Base-by-base conservation (phyloP, 2,113 vertebrate genomes). In the Misgurnus mizolepis region DNA sequence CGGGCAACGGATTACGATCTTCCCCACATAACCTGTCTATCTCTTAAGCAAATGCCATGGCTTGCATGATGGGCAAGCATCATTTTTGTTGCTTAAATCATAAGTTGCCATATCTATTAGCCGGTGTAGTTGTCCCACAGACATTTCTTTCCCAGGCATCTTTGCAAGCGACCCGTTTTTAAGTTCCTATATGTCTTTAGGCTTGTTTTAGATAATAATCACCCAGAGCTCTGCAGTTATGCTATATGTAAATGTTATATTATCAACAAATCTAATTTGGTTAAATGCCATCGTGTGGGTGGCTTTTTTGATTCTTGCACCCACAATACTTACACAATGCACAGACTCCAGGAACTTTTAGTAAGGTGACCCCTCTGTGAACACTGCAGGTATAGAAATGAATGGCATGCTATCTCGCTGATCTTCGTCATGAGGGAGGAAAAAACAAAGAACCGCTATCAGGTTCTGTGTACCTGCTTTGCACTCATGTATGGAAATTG, bases 191-290 rank as follows among this genome's bases (percentile, higher is more conserved):
- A 3, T 41, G 74, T 55, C 61, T 76, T 9, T 40, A 66, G 62
- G 74, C 43, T 77, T 47, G 18, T 82, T 62, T 80, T 83, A 69
- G 87, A 90, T 90, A 76, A 82, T 76, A 84, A 89, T 90, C 85
- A 84, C 69, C 45, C 50, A 78, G 85, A 82, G 88, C 84, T 86
- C 84, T 88, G 81, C 87, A 71, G 78, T 81, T 75, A 74, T 76
- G 74, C 41, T 81, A 84, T 88, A 91, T 90, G 89, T 90, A 92
- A 93, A 91, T 91, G 80, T 14, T 43, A 76, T 90, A 88, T 76
- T 76, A 76, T 92, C 90, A 82, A 87, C 81, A 64, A 74, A 86
- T 85, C 74, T 88, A 89, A 89, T 90, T 90, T 92, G 89, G 83
- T 90, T 88, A 87, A 92, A 89, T 90, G 87, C 77, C 82, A 78